phyloP scores from a whole-genome alignment of 1,140 invertebrate species.

The Pseudomyrmex flavicornis region DNA sequence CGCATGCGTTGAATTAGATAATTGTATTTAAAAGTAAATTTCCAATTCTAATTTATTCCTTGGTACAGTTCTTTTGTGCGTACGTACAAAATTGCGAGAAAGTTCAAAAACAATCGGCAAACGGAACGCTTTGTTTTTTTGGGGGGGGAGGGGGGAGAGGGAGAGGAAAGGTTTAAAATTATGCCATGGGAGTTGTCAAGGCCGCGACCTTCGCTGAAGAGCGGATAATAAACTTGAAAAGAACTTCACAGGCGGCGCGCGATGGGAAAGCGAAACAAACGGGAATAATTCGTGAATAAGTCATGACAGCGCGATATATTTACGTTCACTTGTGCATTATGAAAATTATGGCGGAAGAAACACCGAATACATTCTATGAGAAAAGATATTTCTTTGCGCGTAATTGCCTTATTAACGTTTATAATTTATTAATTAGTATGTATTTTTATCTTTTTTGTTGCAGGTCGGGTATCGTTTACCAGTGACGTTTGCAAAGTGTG shows the following conservation, averaged over 20 bases:
- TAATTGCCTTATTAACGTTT: background rate
- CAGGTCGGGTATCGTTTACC: slow-evolving; percentile 24
- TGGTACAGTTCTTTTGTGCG: background rate
- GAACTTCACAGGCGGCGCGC: slow-evolving; percentile 11
- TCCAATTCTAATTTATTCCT: background rate
- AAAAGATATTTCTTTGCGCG: background rate
- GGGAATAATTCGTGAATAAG: slow-evolving; percentile 49
- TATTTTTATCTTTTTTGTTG: slow-evolving; percentile 37
- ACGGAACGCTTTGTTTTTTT: background rate
- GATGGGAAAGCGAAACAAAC: slow-evolving; percentile 36
- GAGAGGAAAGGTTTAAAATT: slow-evolving; percentile 8
- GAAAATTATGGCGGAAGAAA: slow-evolving; percentile 45
- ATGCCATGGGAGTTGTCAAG: slow-evolving; percentile 18
- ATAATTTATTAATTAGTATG: slow-evolving; percentile 1
- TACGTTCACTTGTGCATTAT: slow-evolving; percentile 33
- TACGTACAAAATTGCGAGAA: background rate
- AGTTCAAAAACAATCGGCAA: background rate
- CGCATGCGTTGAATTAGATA: too few relatives aligned
- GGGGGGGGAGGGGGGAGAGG: too few relatives aligned
- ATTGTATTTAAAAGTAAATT: background rate
- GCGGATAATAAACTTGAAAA: slow-evolving; percentile 20
- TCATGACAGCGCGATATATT: slow-evolving; percentile 25
- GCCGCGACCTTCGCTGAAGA: slow-evolving; percentile 20
- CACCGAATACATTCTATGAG: slow-evolving; percentile 22
- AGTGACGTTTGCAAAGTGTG: background rate